phyloP scores from a whole-genome alignment of 1,140 invertebrate species.

The Trachymyrmex septentrionalis region DNA sequence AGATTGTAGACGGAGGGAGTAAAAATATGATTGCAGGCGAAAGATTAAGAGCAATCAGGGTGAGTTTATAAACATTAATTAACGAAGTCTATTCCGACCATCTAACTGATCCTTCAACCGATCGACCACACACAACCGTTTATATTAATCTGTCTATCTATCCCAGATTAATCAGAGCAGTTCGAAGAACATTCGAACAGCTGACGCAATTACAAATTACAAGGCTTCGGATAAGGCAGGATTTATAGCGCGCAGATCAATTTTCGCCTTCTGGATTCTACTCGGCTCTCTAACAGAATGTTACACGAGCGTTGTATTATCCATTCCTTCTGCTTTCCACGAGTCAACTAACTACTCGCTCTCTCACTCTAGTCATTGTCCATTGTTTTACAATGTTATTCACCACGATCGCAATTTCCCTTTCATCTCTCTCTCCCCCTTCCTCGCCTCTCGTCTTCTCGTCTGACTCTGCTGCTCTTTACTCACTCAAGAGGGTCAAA shows the following conservation, averaged over 20 bases:
- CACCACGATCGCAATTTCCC: conserved; percentile 45
- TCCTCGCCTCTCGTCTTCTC: neutral
- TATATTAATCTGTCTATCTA: conserved; percentile 27
- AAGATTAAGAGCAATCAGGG: conserved; percentile 4
- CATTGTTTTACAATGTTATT: conserved; percentile 48
- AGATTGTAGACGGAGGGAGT: no score
- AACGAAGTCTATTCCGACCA: conserved; percentile 1
- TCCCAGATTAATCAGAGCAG: conserved; percentile 16
- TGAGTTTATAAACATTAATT: conserved; percentile 17
- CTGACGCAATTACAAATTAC: conserved; percentile 20
- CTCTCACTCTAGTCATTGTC: conserved; percentile 53
- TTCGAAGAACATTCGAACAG: neutral
- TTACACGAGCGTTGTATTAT: conserved; percentile 12
- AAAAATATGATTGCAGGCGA: no score
- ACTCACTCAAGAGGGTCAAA: conserved; percentile 7
- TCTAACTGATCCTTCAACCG: neutral
- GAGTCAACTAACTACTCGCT: conserved; percentile 38
- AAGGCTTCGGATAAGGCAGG: neutral
- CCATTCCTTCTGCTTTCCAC: conserved; percentile 11
- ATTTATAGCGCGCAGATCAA: neutral
- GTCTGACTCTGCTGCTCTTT: neutral
- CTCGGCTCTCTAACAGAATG: neutral
- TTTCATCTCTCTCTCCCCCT: conserved; percentile 10
- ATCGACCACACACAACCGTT: neutral
- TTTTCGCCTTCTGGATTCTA: neutral